These are phyloP conservation scores for Grantiella picta DNA, from an alignment of 2,113 vertebrate genomes.

Conservation along the genomic window DNA sequence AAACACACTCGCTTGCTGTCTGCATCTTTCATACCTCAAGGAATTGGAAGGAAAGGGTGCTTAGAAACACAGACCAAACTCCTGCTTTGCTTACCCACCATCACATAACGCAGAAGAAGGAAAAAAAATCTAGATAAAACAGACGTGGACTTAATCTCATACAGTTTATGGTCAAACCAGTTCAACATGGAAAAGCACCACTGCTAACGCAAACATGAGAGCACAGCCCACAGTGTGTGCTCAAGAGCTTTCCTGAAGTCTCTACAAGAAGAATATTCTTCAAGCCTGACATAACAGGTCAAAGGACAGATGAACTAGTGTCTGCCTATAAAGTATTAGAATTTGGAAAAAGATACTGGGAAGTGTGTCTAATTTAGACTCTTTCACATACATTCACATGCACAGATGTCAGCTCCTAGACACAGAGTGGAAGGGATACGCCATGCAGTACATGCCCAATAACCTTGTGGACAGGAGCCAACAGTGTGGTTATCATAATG, in stretches of 20 bases:
- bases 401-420: not conserved
- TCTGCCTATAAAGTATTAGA: not conserved
- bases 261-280: not conserved
- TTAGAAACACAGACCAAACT: not conserved
- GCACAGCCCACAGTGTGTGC: not conserved
- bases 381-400: not conserved
- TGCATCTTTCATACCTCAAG: not conserved
- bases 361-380: not conserved
- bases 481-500: not conserved
- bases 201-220: conserved; percentile 8
- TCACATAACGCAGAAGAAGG: not conserved
- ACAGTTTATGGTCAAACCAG: conserved; percentile 19
- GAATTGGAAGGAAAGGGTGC: not conserved
- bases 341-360: not conserved
- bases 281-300: not conserved
- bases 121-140: not conserved
- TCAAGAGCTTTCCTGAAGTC: not conserved
- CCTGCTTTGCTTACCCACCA: not conserved
- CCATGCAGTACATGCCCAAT: not conserved
- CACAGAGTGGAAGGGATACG: not conserved
- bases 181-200: conserved; percentile 27
- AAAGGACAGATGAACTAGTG: not conserved
- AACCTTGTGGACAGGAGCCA: not conserved
- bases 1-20: not conserved
- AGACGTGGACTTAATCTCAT: not conserved